Evolutionary conservation across 2,113 vertebrate genomes (phyloP), one percentile per base, ranked within the genome.

Genomic region (Grammomys surdaster): DNA sequence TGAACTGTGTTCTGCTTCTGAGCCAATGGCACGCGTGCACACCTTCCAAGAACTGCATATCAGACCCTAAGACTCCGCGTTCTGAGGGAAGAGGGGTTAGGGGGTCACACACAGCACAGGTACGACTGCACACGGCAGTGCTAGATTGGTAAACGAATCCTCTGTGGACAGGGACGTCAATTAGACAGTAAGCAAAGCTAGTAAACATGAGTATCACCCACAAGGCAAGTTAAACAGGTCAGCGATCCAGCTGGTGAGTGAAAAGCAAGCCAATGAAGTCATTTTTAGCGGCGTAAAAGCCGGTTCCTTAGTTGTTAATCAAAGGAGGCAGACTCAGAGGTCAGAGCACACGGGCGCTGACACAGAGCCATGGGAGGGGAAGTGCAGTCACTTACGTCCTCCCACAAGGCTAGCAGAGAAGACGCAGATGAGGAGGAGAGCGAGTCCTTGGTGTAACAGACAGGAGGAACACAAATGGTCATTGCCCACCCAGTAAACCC

Each of bases 341-440:
- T 33, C 54, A n/a, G 96, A 90, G 60, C 40, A 70, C 69, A 93
- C 93, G 97, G 85, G 75, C 10, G 80, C 89, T 56, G 77, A 60
- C 91, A 92, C 89, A 96, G 97, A 7, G 67, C 31, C 51, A 85
- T 3, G 46, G 89, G 92, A 95, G 78, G 97, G 88, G 36, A 95
- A 98, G 70, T 88, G 81, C 96, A 84, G 95, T 48, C 98, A 99
- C 99, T 99, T 98, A 98, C 99, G 98, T 98, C 99, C 98, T 98
- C 99, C 98, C 98, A 98, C 98, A 98, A 98, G 97, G 98, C 98
- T 98, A 98, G 98, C 95, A 98, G 98, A 98, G 98, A 99, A 97
- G 98, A 98, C 67, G 97, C 94, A 96, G 98, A 99, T 31, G 98
- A 98, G 95, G 98, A 98, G 95, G 98, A 99, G 97, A 98, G 97